A percentile compares a stretch with the other conserved stretches of the same genome.
phyloP scores from a whole-genome alignment of 1,140 invertebrate species.

The Zaprionus capensis region DNA sequence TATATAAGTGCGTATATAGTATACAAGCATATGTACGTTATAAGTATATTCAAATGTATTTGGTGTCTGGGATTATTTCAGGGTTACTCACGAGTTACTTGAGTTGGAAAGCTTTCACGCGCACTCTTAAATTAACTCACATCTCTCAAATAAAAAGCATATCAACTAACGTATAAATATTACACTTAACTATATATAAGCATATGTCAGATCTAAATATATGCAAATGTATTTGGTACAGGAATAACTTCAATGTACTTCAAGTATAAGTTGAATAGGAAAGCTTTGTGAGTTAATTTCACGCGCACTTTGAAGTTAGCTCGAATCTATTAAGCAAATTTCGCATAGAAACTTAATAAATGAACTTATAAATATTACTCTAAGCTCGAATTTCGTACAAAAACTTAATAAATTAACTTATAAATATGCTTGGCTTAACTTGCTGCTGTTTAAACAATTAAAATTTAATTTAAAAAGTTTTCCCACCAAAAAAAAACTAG shows the following conservation, averaged over 20 bases:
- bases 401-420: background rate
- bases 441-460: slow-evolving; percentile 67
- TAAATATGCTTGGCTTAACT: slow-evolving; percentile 40
- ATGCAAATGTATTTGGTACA: no score
- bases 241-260: slow-evolving; percentile 8
- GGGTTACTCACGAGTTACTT: slow-evolving; percentile 1
- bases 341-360: background rate
- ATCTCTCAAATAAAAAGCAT: background rate
- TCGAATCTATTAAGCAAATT: background rate
- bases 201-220: background rate
- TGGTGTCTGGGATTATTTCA: slow-evolving; percentile 6
- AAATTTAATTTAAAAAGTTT: slow-evolving; percentile 76
- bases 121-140: background rate
- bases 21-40: background rate
- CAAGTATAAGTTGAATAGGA: background rate
- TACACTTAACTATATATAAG: background rate
- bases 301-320: background rate
- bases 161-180: background rate
- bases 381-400: background rate
- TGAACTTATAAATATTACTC: background rate
- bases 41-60: background rate
- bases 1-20: slow-evolving; percentile 12
- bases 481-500: slow-evolving; percentile 36
- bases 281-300: background rate
- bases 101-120: background rate